A percentile compares a stretch with the other conserved stretches of the same genome.
Conservation (phyloP, 2,797 vertebrate species). For the Macroramphosus scolopax region DNA sequence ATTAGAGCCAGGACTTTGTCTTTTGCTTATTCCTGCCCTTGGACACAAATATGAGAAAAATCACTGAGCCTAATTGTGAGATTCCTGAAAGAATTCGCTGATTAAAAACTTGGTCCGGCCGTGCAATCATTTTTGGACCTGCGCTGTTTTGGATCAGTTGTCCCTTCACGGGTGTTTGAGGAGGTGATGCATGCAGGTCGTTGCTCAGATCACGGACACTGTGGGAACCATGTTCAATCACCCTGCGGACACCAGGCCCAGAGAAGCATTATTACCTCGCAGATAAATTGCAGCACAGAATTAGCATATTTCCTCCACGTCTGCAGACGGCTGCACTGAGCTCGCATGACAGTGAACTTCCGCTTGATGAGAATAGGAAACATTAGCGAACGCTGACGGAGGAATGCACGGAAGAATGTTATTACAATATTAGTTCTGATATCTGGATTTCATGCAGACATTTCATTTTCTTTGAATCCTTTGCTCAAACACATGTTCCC, state of each 20-base stretch:
- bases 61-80: constrained; percentile 53
- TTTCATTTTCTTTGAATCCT: constrained; percentile 19
- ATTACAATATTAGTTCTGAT: constrained; percentile 19
- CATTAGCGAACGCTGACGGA: constrained; percentile 18
- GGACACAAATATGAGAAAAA: constrained; percentile 59
- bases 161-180: constrained; percentile 55
- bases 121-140: constrained; percentile 56
- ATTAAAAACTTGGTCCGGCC: constrained; percentile 57
- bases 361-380: constrained; percentile 23
- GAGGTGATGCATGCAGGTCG: constrained; percentile 43
- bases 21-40: constrained; percentile 51
- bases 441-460: constrained; percentile 24
- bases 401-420: constrained; percentile 18
- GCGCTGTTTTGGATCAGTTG: constrained; percentile 62
- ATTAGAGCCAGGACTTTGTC: constrained; percentile 61
- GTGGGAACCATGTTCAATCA: constrained; percentile 53
- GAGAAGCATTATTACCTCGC: constrained; percentile 28
- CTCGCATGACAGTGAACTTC: constrained; percentile 31
- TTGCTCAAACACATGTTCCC: constrained; percentile 9
- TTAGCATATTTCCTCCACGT: constrained; percentile 40
- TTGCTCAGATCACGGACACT: constrained; percentile 47
- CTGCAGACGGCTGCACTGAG: constrained; percentile 25
- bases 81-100: constrained; percentile 61
- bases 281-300: constrained; percentile 47
- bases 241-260: constrained; percentile 50